These are phyloP conservation scores for Haemorhous mexicanus DNA, from an alignment of 2,113 vertebrate species.

Conservation along the genomic window DNA sequence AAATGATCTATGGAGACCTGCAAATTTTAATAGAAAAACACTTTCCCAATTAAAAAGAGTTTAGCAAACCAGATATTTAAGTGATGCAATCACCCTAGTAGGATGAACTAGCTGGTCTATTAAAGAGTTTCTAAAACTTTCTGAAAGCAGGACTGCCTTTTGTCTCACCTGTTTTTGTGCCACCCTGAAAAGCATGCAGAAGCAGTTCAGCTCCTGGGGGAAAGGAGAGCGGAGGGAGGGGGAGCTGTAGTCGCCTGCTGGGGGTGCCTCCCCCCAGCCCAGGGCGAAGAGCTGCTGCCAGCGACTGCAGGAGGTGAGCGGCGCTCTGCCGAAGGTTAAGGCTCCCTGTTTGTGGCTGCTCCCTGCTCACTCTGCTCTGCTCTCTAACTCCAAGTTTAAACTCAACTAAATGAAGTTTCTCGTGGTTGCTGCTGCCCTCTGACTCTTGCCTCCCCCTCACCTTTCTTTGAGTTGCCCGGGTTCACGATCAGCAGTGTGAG, in stretches of 20 bases:
- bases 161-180: not conserved
- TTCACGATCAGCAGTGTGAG: not conserved
- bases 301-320: accelerated
- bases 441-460: not conserved
- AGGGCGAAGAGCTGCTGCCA: not conserved
- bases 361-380: not conserved
- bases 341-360: not conserved
- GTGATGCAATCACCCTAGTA: not conserved
- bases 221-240: not conserved
- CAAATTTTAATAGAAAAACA: constrained; percentile 17
- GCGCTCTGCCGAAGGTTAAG: not conserved
- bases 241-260: not conserved
- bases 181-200: not conserved
- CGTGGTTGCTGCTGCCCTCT: not conserved
- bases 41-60: constrained; percentile 27
- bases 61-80: not conserved
- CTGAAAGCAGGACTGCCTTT: not conserved
- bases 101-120: not conserved
- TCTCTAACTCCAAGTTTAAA: not conserved
- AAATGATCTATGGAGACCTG: constrained; percentile 23
- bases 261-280: not conserved
- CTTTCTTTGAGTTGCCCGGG: not conserved
- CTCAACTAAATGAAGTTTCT: not conserved
- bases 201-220: not conserved
- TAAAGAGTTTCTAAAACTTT: not conserved